Percentiles rank a stretch among this genome's conserved stretches.
Conservation (phyloP, 1,140 invertebrate species). For the Mercenaria mercenaria region DNA sequence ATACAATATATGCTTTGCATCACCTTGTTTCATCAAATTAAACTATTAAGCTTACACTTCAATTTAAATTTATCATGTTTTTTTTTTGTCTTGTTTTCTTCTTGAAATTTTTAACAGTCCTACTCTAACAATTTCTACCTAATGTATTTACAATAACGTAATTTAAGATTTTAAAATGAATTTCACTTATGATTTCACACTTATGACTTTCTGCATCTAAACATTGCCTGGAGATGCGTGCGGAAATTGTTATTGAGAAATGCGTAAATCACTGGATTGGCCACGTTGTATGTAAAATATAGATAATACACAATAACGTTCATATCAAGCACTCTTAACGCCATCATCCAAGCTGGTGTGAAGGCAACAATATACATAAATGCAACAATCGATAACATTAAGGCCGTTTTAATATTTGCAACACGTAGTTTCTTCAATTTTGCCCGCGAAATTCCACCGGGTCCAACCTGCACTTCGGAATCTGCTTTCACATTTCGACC, state of each 20-base stretch:
- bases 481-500: slow-evolving; percentile 56
- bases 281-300: slow-evolving; percentile 85
- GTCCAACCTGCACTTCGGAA: slow-evolving; percentile 69
- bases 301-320: slow-evolving; percentile 83
- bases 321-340: slow-evolving; percentile 75
- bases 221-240: slow-evolving; percentile 80
- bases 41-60: too few relatives aligned
- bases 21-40: too few relatives aligned
- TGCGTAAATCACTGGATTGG: slow-evolving; percentile 85
- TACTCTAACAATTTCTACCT: too few relatives aligned
- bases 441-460: slow-evolving; percentile 68
- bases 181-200: too few relatives aligned
- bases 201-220: slow-evolving; percentile 71
- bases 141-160: too few relatives aligned
- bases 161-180: too few relatives aligned
- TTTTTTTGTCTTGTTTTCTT: too few relatives aligned
- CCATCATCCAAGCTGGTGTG: slow-evolving; percentile 82
- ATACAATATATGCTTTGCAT: too few relatives aligned
- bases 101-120: too few relatives aligned
- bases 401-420: slow-evolving; percentile 84
- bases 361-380: slow-evolving; percentile 83
- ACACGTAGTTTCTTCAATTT: slow-evolving; percentile 75
- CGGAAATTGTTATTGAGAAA: slow-evolving; percentile 85
- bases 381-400: slow-evolving; percentile 84
- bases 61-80: too few relatives aligned